These are phyloP conservation scores for Lates japonicus DNA, from an alignment of 2,797 vertebrate genomes.

Conservation along the genomic window DNA sequence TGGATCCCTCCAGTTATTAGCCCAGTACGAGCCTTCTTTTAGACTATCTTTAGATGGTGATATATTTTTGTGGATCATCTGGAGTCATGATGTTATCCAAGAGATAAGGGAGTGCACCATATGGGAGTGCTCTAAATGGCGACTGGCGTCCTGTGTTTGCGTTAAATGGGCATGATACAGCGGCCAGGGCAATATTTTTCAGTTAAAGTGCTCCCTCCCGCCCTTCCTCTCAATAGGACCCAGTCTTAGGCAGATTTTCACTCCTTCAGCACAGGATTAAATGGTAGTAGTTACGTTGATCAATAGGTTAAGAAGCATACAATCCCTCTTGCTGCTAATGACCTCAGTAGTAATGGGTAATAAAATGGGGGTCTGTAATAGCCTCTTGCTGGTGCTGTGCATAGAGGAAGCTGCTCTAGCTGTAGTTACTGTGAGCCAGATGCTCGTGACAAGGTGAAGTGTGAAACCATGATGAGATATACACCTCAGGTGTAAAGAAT, in stretches of 20 bases:
- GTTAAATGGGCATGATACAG: conserved; percentile 82
- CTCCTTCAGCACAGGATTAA: conserved; percentile 98
- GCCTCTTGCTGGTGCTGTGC: conserved; percentile 89
- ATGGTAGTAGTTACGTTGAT: conserved; percentile 99
- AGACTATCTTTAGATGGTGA: conserved; percentile 72
- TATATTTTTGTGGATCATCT: conserved; percentile 74
- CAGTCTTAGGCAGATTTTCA: conserved; percentile 92
- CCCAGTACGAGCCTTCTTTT: conserved; percentile 53
- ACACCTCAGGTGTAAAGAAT: conserved; percentile 68
- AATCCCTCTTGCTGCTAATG: conserved; percentile 99
- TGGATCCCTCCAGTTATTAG: conserved; percentile 80
- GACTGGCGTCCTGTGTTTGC: conserved; percentile 77
- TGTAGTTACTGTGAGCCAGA: conserved; percentile 80
- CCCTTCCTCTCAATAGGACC: conserved; percentile 76
- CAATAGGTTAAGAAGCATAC: conserved; percentile 99
- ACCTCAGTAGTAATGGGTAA: conserved; percentile 99
- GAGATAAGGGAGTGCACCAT: conserved; percentile 71
- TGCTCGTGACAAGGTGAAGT: conserved; percentile 59
- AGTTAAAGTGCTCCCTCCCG: conserved; percentile 84
- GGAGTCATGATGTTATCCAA: conserved; percentile 72
- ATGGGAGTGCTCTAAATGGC: conserved; percentile 79
- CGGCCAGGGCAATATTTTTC: conserved; percentile 83
- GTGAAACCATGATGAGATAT: conserved; percentile 67
- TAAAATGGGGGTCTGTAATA: conserved; percentile 96
- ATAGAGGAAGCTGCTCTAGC: conserved; percentile 84